A percentile compares a stretch with the other conserved stretches of the same genome.
phyloP scores from a whole-genome alignment of 2,113 vertebrate species.

The Mesembrinibis cayennensis region DNA sequence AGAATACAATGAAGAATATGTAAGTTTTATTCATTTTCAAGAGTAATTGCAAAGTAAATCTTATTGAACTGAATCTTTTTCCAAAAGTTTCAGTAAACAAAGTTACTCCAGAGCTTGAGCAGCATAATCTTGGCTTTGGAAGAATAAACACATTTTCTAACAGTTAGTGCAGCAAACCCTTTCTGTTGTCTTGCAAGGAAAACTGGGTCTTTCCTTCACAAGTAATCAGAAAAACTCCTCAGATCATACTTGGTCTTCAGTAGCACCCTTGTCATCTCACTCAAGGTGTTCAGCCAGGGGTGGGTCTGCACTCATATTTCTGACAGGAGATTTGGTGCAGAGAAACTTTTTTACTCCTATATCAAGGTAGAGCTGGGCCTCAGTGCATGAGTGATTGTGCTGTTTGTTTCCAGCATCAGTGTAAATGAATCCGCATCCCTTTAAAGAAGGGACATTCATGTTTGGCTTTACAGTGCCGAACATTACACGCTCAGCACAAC shows the following conservation, averaged over 20 bases:
- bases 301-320: neutral
- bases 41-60: neutral
- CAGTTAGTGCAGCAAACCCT: neutral
- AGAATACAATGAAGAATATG: constrained; percentile 90
- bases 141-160: constrained; percentile 30
- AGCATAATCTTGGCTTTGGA: constrained; percentile 54
- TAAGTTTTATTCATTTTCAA: constrained; percentile 74
- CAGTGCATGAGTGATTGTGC: rapidly evolving
- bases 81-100: neutral
- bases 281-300: neutral
- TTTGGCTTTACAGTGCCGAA: neutral
- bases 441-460: neutral
- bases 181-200: neutral
- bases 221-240: neutral
- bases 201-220: neutral
- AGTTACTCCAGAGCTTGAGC: constrained; percentile 34
- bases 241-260: neutral
- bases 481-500: rapidly evolving
- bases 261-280: neutral
- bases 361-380: neutral
- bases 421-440: neutral
- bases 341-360: neutral
- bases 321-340: neutral
- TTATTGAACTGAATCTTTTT: neutral
- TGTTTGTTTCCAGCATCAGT: neutral